Conservation (phyloP, 2,113 vertebrate species). For the Sylvilagus bachmani region DNA sequence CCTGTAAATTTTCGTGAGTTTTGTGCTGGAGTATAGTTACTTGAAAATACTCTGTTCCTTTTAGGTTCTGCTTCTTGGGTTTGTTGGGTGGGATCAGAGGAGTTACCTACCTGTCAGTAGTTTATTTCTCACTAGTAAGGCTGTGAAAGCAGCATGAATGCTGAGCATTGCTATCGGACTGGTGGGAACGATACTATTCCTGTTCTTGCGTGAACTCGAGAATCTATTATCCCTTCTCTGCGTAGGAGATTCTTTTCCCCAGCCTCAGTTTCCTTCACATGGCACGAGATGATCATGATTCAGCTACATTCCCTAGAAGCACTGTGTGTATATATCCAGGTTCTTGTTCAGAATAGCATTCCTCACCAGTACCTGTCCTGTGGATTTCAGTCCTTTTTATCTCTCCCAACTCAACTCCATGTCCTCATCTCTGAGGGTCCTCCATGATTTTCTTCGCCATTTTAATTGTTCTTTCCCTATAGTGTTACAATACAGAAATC, state of each 20-base stretch:
- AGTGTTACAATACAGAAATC: not conserved
- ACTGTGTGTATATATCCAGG: not conserved
- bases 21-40: not conserved
- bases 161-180: not conserved
- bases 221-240: not conserved
- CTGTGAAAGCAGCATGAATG: not conserved
- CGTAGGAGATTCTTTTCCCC: not conserved
- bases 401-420: not conserved
- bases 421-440: not conserved
- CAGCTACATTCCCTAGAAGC: not conserved
- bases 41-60: not conserved
- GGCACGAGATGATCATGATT: fast-evolving
- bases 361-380: not conserved
- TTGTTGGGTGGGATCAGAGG: not conserved
- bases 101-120: not conserved
- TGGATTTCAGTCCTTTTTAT: fast-evolving
- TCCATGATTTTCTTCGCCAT: not conserved
- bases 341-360: not conserved
- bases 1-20: not conserved
- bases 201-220: not conserved
- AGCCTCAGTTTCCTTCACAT: not conserved
- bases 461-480: not conserved
- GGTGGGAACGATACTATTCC: not conserved
- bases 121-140: not conserved
- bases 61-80: not conserved